Base-by-base conservation (phyloP, 2,888 invertebrate species). In the Lucinisca nassula region DNA sequence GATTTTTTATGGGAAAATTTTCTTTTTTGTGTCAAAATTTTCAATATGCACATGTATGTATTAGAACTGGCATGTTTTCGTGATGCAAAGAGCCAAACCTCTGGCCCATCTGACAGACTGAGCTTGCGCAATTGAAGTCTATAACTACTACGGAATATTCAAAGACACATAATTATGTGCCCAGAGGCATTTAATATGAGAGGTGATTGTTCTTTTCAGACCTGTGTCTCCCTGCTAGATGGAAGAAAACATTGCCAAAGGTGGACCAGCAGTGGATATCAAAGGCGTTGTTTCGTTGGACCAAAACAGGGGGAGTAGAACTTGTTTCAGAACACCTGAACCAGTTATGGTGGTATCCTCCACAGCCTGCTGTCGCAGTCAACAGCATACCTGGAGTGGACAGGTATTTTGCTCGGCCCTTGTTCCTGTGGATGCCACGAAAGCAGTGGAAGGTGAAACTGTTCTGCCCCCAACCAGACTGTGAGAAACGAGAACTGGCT, bases 261-360 rank as follows among this genome's bases (percentile, higher is more conserved):
- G 81, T 38, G 0, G 91, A 89, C 55, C 83, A 87, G 2, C 30
- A 49, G 21, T 90, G 89, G 89, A 72, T 91, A 1, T 82, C 84
- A 10, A 78, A 81, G 49, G 85, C 90, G 3, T 45, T 90, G 30
- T 91, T 90, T 30, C 27, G 37, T 1, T 58, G 17, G 58, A 45
- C 40, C 24, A 61, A 38, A 45, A 72, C 24, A 30, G 87, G 88
- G 14, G 67, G 49, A 21, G 45, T 58, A 1, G 85, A 87, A 74
- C 27, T 91, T 14, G 75, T 80, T 27, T 35, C 32, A 4, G 32
- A 35, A 24, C 45, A 67, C 4, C 32, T 87, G 1, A 38, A 58
- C 38, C 38, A 73, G 78, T 58, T 90, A n/a, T 92, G 91, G 91
- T 88, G 72, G 76, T 79, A 91, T 72, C 91, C 92, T 14, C 92